phyloP scores from a whole-genome alignment of 64 coral and sea anemone species.

The Stichodactyla helianthus region DNA sequence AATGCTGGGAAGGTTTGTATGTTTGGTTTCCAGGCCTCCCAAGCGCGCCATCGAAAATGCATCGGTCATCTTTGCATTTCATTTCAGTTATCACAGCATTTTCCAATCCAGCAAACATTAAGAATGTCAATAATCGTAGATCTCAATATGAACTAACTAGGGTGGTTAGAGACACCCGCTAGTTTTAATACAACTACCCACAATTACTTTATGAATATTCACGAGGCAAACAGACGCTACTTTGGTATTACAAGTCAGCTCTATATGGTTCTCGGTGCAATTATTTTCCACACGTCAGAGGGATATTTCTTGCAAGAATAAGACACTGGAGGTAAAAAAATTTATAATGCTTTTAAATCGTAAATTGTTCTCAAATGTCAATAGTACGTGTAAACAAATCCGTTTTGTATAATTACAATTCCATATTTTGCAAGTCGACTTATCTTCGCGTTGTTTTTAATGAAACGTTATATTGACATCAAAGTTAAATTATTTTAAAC shows the following conservation, averaged over 20 bases:
- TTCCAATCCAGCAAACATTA: neutral
- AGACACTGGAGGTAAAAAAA: neutral
- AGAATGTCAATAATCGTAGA: neutral
- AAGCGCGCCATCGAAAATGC: neutral
- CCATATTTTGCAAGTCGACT: neutral
- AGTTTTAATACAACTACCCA: neutral
- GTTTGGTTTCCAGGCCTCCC: neutral
- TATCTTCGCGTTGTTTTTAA: neutral
- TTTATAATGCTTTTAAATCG: neutral
- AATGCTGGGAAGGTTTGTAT: too few species aligned
- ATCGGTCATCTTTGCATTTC: too few species aligned
- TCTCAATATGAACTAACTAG: neutral
- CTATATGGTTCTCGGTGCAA: neutral
- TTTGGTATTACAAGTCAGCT: neutral
- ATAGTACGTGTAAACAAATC: neutral
- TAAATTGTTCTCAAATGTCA: neutral
- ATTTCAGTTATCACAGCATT: neutral
- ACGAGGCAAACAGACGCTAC: neutral
- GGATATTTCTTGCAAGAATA: neutral
- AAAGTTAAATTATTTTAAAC: neutral
- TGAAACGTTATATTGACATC: neutral
- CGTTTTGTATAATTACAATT: neutral
- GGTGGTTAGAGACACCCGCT: neutral
- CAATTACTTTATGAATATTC: neutral
- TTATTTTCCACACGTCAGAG: neutral